Evolutionary conservation across 1,140 invertebrate genomes (phyloP).

Genomic region (Oscheius sp.): DNA sequence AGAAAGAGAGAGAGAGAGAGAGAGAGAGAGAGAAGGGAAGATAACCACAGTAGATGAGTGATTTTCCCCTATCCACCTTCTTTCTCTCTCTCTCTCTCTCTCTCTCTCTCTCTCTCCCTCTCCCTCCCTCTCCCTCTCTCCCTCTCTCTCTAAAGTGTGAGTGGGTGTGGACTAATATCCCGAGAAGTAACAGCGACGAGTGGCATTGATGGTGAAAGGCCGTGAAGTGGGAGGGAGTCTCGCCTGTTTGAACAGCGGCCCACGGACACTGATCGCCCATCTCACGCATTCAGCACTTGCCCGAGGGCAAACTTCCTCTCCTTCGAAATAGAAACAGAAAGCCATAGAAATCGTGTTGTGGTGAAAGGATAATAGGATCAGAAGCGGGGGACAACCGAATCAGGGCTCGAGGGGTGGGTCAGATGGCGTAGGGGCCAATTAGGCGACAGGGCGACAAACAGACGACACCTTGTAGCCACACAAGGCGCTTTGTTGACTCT

Average conservation of each 20-base stretch:
- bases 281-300: not conserved
- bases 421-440: constrained; percentile 3
- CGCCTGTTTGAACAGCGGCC: constrained; percentile 3
- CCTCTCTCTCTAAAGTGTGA: not conserved
- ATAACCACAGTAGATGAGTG: not conserved
- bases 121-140: not conserved
- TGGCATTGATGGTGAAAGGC: not conserved
- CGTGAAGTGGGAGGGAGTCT: not conserved
- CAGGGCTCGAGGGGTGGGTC: not conserved
- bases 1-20: not conserved
- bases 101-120: not conserved
- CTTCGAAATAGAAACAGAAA: too few species aligned
- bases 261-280: not conserved
- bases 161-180: too few species aligned
- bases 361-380: too few species aligned
- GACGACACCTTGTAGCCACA: constrained; percentile 5
- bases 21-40: not conserved
- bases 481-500: not conserved
- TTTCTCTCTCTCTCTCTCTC: not conserved
- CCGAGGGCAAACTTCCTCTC: too few species aligned
- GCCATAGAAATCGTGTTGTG: too few species aligned
- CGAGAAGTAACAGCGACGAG: not conserved
- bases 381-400: too few species aligned
- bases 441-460: not conserved
- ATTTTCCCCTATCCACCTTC: not conserved